A percentile compares a stretch with the other conserved stretches of the same genome.
These are phyloP conservation scores for Empidonax alnorum DNA, from an alignment of 2,113 vertebrate genomes.

Conservation along the genomic window DNA sequence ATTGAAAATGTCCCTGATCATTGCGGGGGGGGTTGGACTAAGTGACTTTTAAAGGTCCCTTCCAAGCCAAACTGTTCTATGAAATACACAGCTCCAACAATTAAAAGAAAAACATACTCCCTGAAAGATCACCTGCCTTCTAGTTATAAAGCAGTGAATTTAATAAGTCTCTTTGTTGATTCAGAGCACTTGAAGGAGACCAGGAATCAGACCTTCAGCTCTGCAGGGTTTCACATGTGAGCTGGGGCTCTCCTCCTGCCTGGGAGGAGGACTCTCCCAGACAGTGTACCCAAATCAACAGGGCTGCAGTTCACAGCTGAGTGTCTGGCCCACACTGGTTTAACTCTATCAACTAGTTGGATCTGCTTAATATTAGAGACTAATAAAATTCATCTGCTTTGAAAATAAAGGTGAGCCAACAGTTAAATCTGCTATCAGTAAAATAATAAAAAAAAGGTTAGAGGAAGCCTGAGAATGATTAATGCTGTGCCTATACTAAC, in stretches of 20 bases:
- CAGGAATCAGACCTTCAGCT: not conserved
- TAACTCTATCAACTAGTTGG: constrained; percentile 20
- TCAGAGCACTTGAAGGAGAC: not conserved
- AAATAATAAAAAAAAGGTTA: constrained; percentile 16
- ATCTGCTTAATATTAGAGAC: constrained; percentile 54
- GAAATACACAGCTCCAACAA: not conserved
- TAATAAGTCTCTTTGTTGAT: not conserved
- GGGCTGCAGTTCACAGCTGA: not conserved
- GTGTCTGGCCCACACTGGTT: not conserved
- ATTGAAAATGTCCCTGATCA: not conserved
- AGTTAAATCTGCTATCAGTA: constrained; percentile 55
- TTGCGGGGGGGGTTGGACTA: not conserved
- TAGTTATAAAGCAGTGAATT: not conserved
- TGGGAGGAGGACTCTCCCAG: accelerated
- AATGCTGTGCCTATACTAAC: constrained; percentile 35
- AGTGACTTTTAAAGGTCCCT: not conserved
- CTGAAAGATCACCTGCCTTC: not conserved
- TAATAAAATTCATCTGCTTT: constrained; percentile 46
- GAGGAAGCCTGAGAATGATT: constrained; percentile 57
- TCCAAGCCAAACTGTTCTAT: not conserved
- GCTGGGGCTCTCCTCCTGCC: not conserved
- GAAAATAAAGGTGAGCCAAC: constrained; percentile 53
- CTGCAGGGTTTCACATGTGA: not conserved
- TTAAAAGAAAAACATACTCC: not conserved
- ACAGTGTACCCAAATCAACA: not conserved